Evolutionary conservation across 1,140 invertebrate species (phyloP).

Genomic region (Melipona quadrifasciata): DNA sequence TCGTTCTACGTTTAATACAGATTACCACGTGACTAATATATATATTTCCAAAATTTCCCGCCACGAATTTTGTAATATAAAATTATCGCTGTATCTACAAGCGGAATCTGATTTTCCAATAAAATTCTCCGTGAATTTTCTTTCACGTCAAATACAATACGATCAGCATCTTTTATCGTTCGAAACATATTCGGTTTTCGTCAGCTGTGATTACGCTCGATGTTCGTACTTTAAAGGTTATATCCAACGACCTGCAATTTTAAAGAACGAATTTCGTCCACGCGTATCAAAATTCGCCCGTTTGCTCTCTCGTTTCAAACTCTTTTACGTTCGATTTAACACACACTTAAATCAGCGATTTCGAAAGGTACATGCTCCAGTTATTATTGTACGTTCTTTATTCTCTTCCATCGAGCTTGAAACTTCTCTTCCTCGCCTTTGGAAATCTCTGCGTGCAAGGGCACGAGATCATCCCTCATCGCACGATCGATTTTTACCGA

Average conservation of each 20-base stretch:
- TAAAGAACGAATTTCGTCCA: slow-evolving; percentile 4
- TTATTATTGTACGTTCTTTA: background rate
- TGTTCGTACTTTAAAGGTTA: slow-evolving; percentile 24
- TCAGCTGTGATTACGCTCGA: no score
- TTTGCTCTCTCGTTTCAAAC: background rate
- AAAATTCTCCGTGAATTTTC: background rate
- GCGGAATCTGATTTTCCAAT: background rate
- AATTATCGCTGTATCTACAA: background rate
- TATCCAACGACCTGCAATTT: background rate
- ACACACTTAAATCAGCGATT: slow-evolving; percentile 19
- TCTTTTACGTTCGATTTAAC: background rate
- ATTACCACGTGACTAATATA: background rate
- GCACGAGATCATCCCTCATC: background rate
- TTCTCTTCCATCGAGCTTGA: background rate
- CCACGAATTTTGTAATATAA: background rate
- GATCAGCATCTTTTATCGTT: background rate
- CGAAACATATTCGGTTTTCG: background rate
- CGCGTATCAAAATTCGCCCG: background rate
- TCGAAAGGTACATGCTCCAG: background rate
- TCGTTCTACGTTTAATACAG: background rate
- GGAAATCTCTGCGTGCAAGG: background rate
- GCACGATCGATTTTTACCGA: slow-evolving; percentile 3
- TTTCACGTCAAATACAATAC: background rate
- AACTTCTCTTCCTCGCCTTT: background rate
- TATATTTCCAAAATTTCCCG: background rate